Base-by-base conservation (phyloP, 2,888 invertebrate genomes). In the Pinctada fucata region DNA sequence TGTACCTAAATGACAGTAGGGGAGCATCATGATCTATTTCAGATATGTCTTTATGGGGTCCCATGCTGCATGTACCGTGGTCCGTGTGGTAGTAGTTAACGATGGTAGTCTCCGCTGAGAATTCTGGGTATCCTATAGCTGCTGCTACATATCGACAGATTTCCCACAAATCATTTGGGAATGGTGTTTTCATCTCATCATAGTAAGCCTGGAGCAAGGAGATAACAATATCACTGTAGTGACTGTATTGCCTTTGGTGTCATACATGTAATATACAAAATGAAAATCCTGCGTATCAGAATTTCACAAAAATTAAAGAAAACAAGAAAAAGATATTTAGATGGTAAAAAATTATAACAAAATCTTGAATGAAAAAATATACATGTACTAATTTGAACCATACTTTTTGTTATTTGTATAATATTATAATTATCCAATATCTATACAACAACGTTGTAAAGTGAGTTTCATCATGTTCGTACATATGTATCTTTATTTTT, bases 51-150 rank as follows among this genome's bases (percentile, higher is more conserved):
- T 97, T 97, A 91, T 99, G 99, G 0, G 97, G 97, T 1, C 97
- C 96, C 58, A 99, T 93, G 2, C 97, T 97, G 58, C 58, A 58
- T 10, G 58, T 58, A 58, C 58, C 58, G 0, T 98, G 97, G 89
- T 97, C 96, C 94, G 96, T 95, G 85, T 97, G 96, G 92, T 99
- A 99, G 92, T 96, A 99, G 93, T 99, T 99, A 0, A 99, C 95
- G 87, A 99, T 99, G 0, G 97, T 97, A 16, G 99, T 99, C 93
- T 99, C 96, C 0, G 98, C 87, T 0, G 80, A 83, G 78, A 86
- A 91, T 3, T 80, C 52, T 2, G 65, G 72, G 75, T 87, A 90
- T 5, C 91, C 91, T 2, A 93, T 75, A 2, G 86, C 86, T 47
- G 81, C 73, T 13, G 92, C 91, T 5, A 98, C 93, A 77, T 94